Evolutionary conservation across 1,140 invertebrate genomes (phyloP).

Genomic region (silkworm (Bombyx mori)): ASM3026992v2 NC_085125.1:6272001-6272500

Average conservation of each 20-base stretch:
- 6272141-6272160: conserved; percentile 49
- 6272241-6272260: conserved; percentile 37
- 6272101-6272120: no score
- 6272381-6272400: conserved; percentile 11
- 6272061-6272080: no score
- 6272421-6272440: no score
- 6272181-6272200: conserved; percentile 73
- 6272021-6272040: no score
- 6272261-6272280: conserved; percentile 88
- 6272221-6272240: conserved; percentile 5
- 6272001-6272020: no score
- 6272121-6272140: no score
- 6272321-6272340: conserved; percentile 62
- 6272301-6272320: conserved; percentile 80
- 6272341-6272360: conserved; percentile 67
- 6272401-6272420: not conserved
- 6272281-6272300: conserved; percentile 91
- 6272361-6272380: conserved; percentile 78
- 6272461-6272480: no score
- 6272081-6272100: no score
- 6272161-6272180: conserved; percentile 91
- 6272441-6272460: no score
- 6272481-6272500: no score
- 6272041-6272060: no score
- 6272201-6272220: conserved; percentile 6